Percentiles rank a stretch among this genome's conserved stretches.
Evolutionary conservation across 2,113 vertebrate genomes (phyloP).

Genomic region (Conger conger): DNA sequence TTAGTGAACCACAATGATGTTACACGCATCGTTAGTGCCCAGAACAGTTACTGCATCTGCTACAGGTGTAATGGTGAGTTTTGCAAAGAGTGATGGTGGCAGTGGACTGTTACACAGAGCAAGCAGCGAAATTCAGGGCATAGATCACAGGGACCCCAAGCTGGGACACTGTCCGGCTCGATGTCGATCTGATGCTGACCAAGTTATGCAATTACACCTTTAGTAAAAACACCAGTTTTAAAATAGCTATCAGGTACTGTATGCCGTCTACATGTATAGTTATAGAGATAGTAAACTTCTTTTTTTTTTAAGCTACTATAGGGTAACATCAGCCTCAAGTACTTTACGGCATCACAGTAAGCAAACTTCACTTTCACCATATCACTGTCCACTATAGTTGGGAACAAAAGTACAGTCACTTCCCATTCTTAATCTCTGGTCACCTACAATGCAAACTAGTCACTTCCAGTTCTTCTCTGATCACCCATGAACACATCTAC

Average conservation of each 20-base stretch:
- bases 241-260: too few relatives aligned
- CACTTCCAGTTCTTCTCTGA: too few relatives aligned
- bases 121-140: background rate
- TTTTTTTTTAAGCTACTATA: too few relatives aligned
- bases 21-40: constrained; percentile 22
- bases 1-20: constrained; percentile 37
- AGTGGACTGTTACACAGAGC: background rate
- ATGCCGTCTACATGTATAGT: background rate
- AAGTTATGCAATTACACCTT: background rate
- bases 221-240: too few relatives aligned
- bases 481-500: too few relatives aligned
- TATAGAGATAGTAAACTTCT: background rate
- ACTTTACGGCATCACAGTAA: background rate
- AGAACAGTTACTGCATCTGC: constrained; percentile 2
- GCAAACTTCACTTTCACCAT: background rate
- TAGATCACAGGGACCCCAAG: background rate
- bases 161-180: background rate
- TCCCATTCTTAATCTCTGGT: too few relatives aligned
- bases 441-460: too few relatives aligned
- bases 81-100: background rate
- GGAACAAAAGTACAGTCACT: too few relatives aligned
- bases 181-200: background rate
- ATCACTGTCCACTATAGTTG: background rate
- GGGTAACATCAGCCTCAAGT: too few relatives aligned
- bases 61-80: background rate